These are phyloP conservation scores for Caenorhabditis briggsae DNA, from an alignment of 1,140 invertebrate genomes.

Conservation along the genomic window DNA sequence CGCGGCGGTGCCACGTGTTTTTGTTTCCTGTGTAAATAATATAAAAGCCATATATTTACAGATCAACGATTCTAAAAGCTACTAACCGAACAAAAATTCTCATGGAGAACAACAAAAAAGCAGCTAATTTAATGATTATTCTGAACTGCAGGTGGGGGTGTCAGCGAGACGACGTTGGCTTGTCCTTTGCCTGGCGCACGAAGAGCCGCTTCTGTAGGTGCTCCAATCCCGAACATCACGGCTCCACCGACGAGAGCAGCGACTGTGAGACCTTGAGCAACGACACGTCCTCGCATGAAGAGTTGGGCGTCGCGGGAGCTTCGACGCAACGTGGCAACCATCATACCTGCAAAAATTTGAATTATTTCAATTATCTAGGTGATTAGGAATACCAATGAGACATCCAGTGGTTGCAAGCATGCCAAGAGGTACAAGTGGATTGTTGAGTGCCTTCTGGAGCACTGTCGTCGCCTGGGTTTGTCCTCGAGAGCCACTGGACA, in stretches of 20 bases:
- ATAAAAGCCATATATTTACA: conserved; percentile 18
- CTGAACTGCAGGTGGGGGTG: conserved; percentile 18
- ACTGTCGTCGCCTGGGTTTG: conserved; percentile 21
- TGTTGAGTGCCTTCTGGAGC: conserved; percentile 66
- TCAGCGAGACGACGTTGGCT: conserved; percentile 11
- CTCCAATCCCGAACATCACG: conserved; percentile 57
- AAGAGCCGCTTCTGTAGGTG: conserved; percentile 38
- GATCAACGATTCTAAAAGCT: neutral
- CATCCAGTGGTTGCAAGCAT: conserved; percentile 72
- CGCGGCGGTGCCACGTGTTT: neutral
- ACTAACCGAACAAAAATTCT: neutral
- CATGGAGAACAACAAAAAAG: neutral
- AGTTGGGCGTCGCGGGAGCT: conserved; percentile 67
- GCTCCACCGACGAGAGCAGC: conserved; percentile 69
- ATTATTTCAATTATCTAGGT: neutral
- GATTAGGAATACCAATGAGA: conserved; percentile 67
- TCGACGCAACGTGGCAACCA: conserved; percentile 68
- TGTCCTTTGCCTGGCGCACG: conserved; percentile 36
- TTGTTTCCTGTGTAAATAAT: conserved; percentile 14
- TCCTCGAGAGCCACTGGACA: conserved; percentile 57
- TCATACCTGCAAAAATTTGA: conserved; percentile 68
- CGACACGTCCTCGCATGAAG: conserved; percentile 70
- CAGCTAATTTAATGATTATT: neutral
- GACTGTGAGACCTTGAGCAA: conserved; percentile 69
- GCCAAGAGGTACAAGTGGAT: conserved; percentile 71